phyloP scores from a whole-genome alignment of 2,113 vertebrate species.

The Aramus guarauna region DNA sequence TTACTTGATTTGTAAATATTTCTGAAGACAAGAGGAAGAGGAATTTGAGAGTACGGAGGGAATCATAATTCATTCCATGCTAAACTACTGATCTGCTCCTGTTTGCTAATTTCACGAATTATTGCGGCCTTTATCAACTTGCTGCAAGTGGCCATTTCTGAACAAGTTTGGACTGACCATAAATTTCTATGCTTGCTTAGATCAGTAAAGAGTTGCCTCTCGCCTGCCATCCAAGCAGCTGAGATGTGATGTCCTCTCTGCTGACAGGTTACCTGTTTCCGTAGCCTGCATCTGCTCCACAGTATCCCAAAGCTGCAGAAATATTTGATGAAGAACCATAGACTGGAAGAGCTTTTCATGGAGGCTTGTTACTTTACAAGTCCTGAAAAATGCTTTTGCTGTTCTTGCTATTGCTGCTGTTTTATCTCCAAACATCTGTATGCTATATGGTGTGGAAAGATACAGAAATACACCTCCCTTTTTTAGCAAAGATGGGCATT shows the following conservation, averaged over 20 bases:
- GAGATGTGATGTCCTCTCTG: neutral
- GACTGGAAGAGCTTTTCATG: neutral
- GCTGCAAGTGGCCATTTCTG: neutral
- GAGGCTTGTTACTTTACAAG: neutral
- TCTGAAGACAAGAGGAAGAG: neutral
- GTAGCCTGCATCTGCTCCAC: neutral
- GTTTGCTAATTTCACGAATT: neutral
- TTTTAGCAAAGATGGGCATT: neutral
- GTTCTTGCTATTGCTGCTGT: neutral
- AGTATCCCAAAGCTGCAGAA: neutral
- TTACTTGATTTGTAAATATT: neutral
- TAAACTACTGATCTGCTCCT: neutral
- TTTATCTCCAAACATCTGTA: neutral
- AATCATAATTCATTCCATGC: neutral
- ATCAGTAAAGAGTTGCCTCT: neutral
- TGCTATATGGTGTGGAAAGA: constrained; percentile 7
- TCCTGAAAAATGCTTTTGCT: neutral
- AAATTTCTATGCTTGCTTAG: neutral
- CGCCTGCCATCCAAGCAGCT: neutral
- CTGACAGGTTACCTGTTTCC: neutral
- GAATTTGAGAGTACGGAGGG: neutral
- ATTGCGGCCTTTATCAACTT: neutral
- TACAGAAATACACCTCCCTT: neutral
- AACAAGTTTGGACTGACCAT: neutral
- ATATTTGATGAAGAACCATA: neutral